Evolutionary conservation across 2,113 vertebrate species (phyloP).

Genomic region (Corvus cornix): DNA sequence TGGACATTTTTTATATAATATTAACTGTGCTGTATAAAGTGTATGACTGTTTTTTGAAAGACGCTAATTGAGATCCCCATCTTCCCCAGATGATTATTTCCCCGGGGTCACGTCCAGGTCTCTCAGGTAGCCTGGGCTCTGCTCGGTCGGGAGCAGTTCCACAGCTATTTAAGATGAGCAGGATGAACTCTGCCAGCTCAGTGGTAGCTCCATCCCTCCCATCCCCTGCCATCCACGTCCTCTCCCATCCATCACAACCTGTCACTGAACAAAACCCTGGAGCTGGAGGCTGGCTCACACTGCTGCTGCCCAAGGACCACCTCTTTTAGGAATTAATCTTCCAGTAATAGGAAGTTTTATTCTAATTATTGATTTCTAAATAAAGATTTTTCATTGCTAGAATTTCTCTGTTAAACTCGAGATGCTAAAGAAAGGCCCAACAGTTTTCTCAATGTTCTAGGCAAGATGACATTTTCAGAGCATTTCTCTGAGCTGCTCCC

Average conservation of each 20-base stretch:
- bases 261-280: neutral
- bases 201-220: neutral
- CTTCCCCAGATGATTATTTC: neutral
- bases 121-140: neutral
- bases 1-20: neutral
- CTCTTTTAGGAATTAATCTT: neutral
- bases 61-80: neutral
- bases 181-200: neutral
- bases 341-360: neutral
- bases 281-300: neutral
- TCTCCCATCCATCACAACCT: neutral
- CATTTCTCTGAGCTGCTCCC: neutral
- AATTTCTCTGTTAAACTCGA: neutral
- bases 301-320: neutral
- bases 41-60: neutral
- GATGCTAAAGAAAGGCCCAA: neutral
- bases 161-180: neutral
- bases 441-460: neutral
- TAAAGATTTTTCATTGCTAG: neutral
- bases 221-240: neutral
- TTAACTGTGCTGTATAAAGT: neutral
- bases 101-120: neutral
- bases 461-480: neutral
- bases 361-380: neutral
- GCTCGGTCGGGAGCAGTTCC: neutral